Evolutionary conservation across 1,140 invertebrate species (phyloP).

Genomic region (Drosophila sechellia): DNA sequence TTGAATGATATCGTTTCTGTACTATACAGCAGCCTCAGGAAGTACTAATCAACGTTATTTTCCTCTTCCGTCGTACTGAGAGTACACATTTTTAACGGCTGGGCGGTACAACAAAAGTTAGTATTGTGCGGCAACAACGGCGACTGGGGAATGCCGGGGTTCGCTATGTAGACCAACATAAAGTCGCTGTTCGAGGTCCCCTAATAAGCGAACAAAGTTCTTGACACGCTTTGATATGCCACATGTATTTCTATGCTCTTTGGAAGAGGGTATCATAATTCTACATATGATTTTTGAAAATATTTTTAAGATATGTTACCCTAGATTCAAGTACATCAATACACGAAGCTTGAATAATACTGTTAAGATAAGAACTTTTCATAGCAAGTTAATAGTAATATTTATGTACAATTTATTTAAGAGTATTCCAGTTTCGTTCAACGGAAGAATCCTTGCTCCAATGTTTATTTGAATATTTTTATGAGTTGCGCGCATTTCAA

Average conservation of each 20-base stretch:
- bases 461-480: slow-evolving; percentile 39
- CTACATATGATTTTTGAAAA: not conserved
- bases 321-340: no score
- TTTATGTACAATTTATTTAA: not conserved
- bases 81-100: slow-evolving; percentile 28
- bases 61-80: slow-evolving; percentile 18
- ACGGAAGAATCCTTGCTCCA: not conserved
- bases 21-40: slow-evolving; percentile 73
- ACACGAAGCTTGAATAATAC: no score
- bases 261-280: not conserved
- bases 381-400: no score
- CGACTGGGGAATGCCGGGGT: not conserved
- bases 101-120: slow-evolving; percentile 63
- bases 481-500: slow-evolving; percentile 73
- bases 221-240: slow-evolving; percentile 78
- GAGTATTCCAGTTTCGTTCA: slow-evolving; percentile 20
- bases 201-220: slow-evolving; percentile 81
- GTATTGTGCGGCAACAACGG: slow-evolving; percentile 47
- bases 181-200: slow-evolving; percentile 24
- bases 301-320: not conserved
- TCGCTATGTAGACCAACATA: slow-evolving; percentile 30
- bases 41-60: slow-evolving; percentile 74
- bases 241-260: slow-evolving; percentile 18
- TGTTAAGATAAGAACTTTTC: no score
- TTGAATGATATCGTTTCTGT: slow-evolving; percentile 49